These are phyloP conservation scores for Nomada goodeniana DNA, from an alignment of 2,888 invertebrate species.

Conservation along the genomic window DNA sequence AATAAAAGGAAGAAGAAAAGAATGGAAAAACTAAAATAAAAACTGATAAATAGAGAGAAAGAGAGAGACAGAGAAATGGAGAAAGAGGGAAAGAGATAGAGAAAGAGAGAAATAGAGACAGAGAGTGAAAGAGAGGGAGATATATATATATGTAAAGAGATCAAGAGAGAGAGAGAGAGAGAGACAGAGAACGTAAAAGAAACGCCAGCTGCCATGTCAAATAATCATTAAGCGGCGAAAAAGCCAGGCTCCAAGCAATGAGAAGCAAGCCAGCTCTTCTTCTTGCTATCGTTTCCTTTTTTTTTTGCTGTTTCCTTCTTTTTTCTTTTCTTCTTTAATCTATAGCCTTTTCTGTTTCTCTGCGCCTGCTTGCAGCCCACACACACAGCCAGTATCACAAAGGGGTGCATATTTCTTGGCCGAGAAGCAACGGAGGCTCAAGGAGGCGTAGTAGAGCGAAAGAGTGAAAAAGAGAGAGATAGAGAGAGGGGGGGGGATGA, in stretches of 20 bases:
- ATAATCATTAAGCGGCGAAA: conserved; percentile 69
- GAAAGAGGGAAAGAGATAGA: conserved; percentile 6
- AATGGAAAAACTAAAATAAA: not conserved
- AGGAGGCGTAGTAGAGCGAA: conserved; percentile 15
- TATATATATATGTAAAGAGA: not conserved
- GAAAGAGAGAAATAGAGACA: conserved; percentile 10
- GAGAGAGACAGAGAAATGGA: not conserved
- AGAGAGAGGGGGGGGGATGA: conserved; percentile 3
- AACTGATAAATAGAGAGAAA: not conserved
- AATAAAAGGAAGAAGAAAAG: not conserved
- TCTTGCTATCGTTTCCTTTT: conserved; percentile 34
- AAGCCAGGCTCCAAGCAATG: conserved; percentile 69
- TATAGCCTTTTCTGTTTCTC: conserved; percentile 45
- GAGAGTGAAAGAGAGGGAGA: conserved; percentile 21
- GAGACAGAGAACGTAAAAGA: conserved; percentile 51
- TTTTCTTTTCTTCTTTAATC: conserved; percentile 10
- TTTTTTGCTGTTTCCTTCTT: conserved; percentile 4
- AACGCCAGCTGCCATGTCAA: conserved; percentile 67
- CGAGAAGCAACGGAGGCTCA: conserved; percentile 64
- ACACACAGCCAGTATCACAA: conserved; percentile 60
- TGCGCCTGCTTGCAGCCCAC: conserved; percentile 63
- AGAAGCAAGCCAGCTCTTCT: conserved; percentile 59
- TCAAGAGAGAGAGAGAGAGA: conserved; percentile 26
- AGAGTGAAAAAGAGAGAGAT: conserved; percentile 9
- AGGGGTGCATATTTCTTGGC: conserved; percentile 60